phyloP scores from a whole-genome alignment of 1,140 invertebrate genomes.

The Drosophila bocqueti region DNA sequence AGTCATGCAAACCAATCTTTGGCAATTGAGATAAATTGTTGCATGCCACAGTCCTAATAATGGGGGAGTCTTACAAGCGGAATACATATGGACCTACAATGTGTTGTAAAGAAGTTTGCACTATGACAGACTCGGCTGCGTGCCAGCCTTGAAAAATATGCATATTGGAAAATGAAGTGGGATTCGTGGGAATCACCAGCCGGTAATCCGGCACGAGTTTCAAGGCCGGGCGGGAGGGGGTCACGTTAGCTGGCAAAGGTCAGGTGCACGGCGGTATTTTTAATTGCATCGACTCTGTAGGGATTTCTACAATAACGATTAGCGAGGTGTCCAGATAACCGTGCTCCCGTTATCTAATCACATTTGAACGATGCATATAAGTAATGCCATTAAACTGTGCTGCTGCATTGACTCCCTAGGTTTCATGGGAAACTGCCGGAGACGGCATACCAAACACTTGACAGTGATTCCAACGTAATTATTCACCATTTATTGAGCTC shows the following conservation, averaged over 20 bases:
- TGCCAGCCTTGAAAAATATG: slow-evolving; percentile 12
- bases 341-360: slow-evolving; percentile 60
- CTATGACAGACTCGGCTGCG: background rate
- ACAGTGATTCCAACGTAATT: slow-evolving; percentile 26
- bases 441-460: slow-evolving; percentile 27
- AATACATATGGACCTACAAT: background rate
- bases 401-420: background rate
- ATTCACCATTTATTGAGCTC: slow-evolving; percentile 17
- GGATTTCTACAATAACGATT: slow-evolving; percentile 41
- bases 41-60: slow-evolving; percentile 39
- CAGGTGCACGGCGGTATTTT: slow-evolving; percentile 10
- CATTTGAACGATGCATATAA: slow-evolving; percentile 20
- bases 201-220: background rate
- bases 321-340: slow-evolving; percentile 51
- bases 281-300: slow-evolving; percentile 34
- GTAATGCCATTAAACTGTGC: background rate
- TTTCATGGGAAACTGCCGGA: background rate
- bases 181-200: slow-evolving; percentile 22
- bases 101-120: background rate
- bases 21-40: slow-evolving; percentile 67
- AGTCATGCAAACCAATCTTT: slow-evolving; percentile 58
- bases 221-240: background rate
- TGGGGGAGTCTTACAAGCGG: slow-evolving; percentile 13
- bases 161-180: slow-evolving; percentile 25
- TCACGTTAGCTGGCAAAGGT: slow-evolving; percentile 11